Conservation (phyloP, 2,113 vertebrate species). For the Calcarius ornatus region DNA sequence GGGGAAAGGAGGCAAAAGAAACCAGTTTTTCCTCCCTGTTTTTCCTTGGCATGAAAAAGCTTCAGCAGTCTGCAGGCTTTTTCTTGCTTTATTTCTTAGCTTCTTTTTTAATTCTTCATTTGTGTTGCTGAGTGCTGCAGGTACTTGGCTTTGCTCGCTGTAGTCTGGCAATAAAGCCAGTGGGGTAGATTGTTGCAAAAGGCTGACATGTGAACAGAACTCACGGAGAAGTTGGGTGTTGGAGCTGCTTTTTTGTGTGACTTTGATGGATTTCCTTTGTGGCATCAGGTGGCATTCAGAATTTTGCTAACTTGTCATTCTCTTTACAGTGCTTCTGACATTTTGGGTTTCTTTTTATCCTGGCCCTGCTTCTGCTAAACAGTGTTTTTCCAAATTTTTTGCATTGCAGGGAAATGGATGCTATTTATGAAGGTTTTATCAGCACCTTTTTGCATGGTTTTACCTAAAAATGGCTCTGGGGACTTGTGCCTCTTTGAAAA, state of each 20-base stretch:
- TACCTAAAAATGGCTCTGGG: conserved; percentile 10
- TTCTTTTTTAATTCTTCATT: background rate
- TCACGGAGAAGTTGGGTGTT: background rate
- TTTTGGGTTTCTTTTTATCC: background rate
- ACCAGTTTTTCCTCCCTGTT: background rate
- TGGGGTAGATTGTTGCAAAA: background rate
- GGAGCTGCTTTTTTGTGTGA: background rate
- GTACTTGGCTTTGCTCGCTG: background rate
- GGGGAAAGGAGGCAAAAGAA: background rate
- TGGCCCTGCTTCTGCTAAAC: background rate
- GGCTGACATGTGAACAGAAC: background rate
- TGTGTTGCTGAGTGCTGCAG: background rate
- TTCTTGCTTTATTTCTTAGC: background rate
- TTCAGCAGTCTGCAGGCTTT: background rate
- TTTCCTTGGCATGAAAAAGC: background rate
- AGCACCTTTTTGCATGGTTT: conserved; percentile 16
- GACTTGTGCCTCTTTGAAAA: conserved; percentile 26
- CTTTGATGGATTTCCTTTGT: conserved; percentile 31
- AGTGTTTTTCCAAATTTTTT: background rate
- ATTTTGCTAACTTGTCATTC: conserved; percentile 7
- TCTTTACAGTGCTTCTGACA: background rate
- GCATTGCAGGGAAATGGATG: background rate
- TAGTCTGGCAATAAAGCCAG: background rate
- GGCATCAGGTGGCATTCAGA: conserved; percentile 8
- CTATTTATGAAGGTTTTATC: conserved; percentile 24